These are phyloP conservation scores for Eledone cirrhosa DNA, from an alignment of 2,888 invertebrate species.

Conservation along the genomic window DNA sequence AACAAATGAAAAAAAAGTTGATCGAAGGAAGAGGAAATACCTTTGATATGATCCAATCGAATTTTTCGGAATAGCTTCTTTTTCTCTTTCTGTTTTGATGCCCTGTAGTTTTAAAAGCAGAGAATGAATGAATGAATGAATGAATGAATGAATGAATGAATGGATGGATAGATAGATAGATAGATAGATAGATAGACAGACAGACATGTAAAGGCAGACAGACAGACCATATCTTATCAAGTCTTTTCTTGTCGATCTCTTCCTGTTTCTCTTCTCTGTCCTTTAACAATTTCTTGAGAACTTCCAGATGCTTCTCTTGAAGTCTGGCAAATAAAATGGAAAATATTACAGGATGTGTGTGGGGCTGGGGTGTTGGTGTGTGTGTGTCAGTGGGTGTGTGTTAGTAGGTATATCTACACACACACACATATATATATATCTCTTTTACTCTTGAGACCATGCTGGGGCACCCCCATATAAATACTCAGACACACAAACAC, in stretches of 20 bases:
- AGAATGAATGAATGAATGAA: background rate
- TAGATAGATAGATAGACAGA: no score
- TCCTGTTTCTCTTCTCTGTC: constrained; percentile 70
- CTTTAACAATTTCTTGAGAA: constrained; percentile 75
- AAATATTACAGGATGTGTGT: background rate
- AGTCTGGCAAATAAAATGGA: constrained; percentile 46
- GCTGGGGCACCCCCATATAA: no score
- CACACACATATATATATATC: no score
- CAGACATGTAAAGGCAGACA: no score
- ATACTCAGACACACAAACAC: no score
- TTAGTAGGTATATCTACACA: no score
- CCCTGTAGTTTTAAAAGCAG: constrained; percentile 44
- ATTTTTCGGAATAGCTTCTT: constrained; percentile 61
- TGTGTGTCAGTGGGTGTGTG: no score
- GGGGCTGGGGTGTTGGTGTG: no score
- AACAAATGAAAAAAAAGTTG: no score
- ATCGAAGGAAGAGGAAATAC: constrained; percentile 45
- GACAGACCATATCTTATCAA: constrained; percentile 64
- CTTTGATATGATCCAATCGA: constrained; percentile 65
- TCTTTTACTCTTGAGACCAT: no score
- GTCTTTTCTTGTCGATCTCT: constrained; percentile 63
- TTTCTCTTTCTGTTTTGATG: constrained; percentile 64
- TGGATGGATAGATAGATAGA: no score
- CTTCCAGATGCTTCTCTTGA: constrained; percentile 68
- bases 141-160: no score